Base-by-base conservation (phyloP, 2,113 vertebrate genomes). In the Thryonomys swinderianus region DNA sequence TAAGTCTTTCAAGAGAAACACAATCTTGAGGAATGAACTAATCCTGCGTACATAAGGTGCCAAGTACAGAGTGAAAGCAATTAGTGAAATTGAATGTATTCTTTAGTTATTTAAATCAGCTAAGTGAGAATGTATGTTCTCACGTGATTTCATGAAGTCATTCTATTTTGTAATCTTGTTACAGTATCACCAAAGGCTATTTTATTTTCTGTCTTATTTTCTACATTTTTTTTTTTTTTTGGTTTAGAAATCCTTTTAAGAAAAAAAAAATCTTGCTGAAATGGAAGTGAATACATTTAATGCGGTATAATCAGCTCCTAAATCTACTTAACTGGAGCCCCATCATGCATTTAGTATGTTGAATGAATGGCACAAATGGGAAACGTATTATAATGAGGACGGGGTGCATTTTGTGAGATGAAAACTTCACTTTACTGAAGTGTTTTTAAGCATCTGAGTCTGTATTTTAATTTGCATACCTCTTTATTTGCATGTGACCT, bases 381-480 rank as follows among this genome's bases (percentile, higher is more conserved):
- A 93, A 97, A 80, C 11, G 1, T 88, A 88, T 95, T 96, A 80
- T 97, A 98, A 98, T 96, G 93, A 97, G 88, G 86, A 85, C 86
- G 1, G 45, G 85, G 91, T 93, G 91, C 95, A 95, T 94, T 96
- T 94, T 62, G 55, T 95, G 83, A 96, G 88, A 94, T 53, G 86
- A 82, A 94, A 96, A 96, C 89, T 97, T 97, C 95, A 84, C 95
- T 96, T 82, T 96, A 69, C 66, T 93, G 86, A 97, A 96, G 95
- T 96, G 93, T 93, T 97, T 95, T 96, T 96, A 97, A 97, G 97
- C 93, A 96, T 96, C 96, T 98, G 93, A 97, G 97, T 97, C 96
- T 93, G 89, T 90, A 98, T 97, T 98, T 97, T 89, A 67, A 97
- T 98, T 98, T 98, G 95, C 97, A 97, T 97, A 96, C 42, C 57